Percentiles rank a stretch among this genome's conserved stretches.
These are phyloP conservation scores for Tholera decimalis DNA, from an alignment of 2,888 invertebrate species.

Conservation along the genomic window DNA sequence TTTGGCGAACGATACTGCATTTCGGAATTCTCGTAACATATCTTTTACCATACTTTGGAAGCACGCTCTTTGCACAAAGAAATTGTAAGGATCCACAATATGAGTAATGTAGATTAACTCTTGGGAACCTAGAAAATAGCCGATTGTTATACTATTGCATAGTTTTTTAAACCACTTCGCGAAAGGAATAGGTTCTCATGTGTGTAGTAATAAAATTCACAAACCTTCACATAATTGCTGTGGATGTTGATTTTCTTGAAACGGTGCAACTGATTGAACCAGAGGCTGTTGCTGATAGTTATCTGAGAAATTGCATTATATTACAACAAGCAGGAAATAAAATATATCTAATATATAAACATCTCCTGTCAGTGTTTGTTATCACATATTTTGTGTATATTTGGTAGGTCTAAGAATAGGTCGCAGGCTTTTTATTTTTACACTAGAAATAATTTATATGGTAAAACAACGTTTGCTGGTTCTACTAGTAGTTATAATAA, in stretches of 20 bases:
- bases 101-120: slow-evolving; percentile 91
- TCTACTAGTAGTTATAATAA: too few species aligned
- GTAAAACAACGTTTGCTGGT: too few species aligned
- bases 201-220: not conserved
- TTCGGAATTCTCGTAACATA: slow-evolving; percentile 81
- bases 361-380: too few species aligned
- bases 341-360: too few species aligned
- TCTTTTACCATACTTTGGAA: slow-evolving; percentile 81
- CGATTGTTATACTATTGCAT: not conserved
- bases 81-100: slow-evolving; percentile 92
- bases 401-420: too few species aligned
- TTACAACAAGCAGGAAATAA: not conserved
- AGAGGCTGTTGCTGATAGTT: slow-evolving; percentile 69
- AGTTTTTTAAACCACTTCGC: not conserved
- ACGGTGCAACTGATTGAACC: slow-evolving; percentile 75
- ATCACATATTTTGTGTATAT: too few species aligned
- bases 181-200: not conserved
- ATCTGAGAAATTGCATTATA: slow-evolving; percentile 62
- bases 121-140: slow-evolving; percentile 79
- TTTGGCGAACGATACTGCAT: slow-evolving; percentile 77
- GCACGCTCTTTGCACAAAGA: slow-evolving; percentile 91
- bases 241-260: slow-evolving; percentile 75
- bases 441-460: too few species aligned
- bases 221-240: slow-evolving; percentile 82
- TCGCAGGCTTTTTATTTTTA: too few species aligned